Evolutionary conservation across 2,797 vertebrate genomes (phyloP).

Genomic region (Tolypeutes matacus): DNA sequence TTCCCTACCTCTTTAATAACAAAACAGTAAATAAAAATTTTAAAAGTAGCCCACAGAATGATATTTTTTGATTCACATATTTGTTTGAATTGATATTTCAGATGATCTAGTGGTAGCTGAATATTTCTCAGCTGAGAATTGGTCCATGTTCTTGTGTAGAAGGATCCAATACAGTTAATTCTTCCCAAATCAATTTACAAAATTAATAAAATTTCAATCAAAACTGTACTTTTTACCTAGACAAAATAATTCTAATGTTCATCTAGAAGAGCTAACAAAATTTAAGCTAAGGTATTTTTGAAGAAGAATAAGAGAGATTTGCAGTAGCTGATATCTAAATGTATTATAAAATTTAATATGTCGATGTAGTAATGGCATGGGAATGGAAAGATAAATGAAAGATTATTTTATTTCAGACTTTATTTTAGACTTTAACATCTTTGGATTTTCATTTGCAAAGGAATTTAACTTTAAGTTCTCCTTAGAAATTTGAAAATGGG

Average conservation of each 20-base stretch:
- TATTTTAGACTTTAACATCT: not conserved
- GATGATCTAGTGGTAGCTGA: not conserved
- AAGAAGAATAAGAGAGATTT: not conserved
- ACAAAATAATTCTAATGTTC: not conserved
- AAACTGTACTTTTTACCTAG: not conserved
- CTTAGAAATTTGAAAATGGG: conserved; percentile 39
- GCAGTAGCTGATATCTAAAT: not conserved
- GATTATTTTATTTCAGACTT: not conserved
- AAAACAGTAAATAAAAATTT: not conserved
- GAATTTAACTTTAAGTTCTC: not conserved
- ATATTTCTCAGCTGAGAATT: not conserved
- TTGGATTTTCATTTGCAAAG: conserved; percentile 36
- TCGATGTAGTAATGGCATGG: not conserved
- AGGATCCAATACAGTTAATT: not conserved
- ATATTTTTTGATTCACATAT: not conserved
- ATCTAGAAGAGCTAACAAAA: conserved; percentile 31
- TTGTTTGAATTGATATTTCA: not conserved
- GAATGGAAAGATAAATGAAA: conserved; percentile 20
- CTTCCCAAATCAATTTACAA: conserved; percentile 31
- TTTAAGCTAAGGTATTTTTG: not conserved
- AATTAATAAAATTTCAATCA: not conserved
- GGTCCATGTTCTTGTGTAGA: not conserved
- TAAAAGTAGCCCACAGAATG: not conserved
- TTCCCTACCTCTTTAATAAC: not conserved
- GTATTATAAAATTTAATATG: conserved; percentile 7